These are phyloP conservation scores for Ictalurus punctatus DNA, from an alignment of 2,113 vertebrate species.

Conservation along the genomic window DNA sequence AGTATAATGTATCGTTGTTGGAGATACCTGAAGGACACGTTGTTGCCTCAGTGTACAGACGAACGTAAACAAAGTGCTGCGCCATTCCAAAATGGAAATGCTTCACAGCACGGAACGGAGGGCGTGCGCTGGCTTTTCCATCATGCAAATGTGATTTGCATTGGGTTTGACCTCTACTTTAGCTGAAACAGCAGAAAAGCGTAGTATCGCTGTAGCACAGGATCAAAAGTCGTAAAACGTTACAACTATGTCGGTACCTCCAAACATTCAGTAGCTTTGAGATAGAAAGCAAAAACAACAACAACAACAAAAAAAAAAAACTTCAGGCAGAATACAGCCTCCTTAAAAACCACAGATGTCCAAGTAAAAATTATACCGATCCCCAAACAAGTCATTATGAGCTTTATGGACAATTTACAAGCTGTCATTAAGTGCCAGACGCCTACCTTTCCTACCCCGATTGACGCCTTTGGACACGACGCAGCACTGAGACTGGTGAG, in stretches of 20 bases:
- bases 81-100: not conserved
- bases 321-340: not conserved
- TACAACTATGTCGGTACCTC: too few species aligned
- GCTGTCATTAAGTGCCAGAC: not conserved
- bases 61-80: not conserved
- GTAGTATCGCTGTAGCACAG: not conserved
- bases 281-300: not conserved
- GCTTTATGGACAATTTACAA: conserved; percentile 21
- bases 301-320: not conserved
- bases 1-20: not conserved
- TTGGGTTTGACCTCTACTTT: not conserved
- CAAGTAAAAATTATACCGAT: not conserved
- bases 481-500: not conserved
- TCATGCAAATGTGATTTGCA: not conserved
- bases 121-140: not conserved
- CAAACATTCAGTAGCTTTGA: not conserved
- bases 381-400: conserved; percentile 24
- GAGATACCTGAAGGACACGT: not conserved
- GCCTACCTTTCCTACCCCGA: not conserved
- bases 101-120: not conserved
- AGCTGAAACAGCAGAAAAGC: too few species aligned
- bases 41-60: not conserved
- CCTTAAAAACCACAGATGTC: not conserved
- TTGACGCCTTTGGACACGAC: not conserved
- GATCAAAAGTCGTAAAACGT: not conserved